These are phyloP conservation scores for Aricia artaxerxes DNA, from an alignment of 2,888 invertebrate genomes.

Conservation along the genomic window DNA sequence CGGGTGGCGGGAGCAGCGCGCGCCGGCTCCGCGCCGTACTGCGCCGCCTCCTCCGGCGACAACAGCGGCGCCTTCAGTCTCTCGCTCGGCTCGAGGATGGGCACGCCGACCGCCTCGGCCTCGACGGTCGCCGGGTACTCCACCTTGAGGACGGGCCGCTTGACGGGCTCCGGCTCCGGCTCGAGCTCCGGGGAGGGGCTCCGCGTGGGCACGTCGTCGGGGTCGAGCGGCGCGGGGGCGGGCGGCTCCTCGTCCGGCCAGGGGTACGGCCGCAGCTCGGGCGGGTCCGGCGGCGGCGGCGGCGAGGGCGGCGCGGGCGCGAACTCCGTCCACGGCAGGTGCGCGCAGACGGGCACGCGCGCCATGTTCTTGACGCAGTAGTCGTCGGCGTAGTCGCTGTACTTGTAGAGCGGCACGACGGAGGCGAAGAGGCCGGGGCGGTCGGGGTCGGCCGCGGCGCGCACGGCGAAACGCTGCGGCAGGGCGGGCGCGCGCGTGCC, in stretches of 20 bases:
- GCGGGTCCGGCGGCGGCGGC: constrained; percentile 63
- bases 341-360: constrained; percentile 58
- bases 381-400: constrained; percentile 75
- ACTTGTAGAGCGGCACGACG: constrained; percentile 71
- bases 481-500: constrained; percentile 76
- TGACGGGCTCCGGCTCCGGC: constrained; percentile 22
- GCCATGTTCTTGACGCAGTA: constrained; percentile 69
- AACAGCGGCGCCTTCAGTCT: constrained; percentile 62
- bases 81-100: constrained; percentile 59
- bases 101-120: constrained; percentile 49
- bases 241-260: constrained; percentile 56
- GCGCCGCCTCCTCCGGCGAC: constrained; percentile 53
- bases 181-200: constrained; percentile 27
- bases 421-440: constrained; percentile 63
- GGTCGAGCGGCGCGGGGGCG: constrained; percentile 51
- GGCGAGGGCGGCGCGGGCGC: constrained; percentile 64
- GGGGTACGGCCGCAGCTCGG: constrained; percentile 61
- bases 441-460: constrained; percentile 54
- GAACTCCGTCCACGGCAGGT: constrained; percentile 65
- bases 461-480: constrained; percentile 67
- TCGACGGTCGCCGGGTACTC: constrained; percentile 40
- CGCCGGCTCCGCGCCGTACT: constrained; percentile 44
- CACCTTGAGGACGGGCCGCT: constrained; percentile 35
- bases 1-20: constrained; percentile 39
- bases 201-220: constrained; percentile 42